Evolutionary conservation across 2,797 vertebrate genomes (phyloP), one percentile per base, ranked within the genome.

Genomic region (Bovichtus variegatus): DNA sequence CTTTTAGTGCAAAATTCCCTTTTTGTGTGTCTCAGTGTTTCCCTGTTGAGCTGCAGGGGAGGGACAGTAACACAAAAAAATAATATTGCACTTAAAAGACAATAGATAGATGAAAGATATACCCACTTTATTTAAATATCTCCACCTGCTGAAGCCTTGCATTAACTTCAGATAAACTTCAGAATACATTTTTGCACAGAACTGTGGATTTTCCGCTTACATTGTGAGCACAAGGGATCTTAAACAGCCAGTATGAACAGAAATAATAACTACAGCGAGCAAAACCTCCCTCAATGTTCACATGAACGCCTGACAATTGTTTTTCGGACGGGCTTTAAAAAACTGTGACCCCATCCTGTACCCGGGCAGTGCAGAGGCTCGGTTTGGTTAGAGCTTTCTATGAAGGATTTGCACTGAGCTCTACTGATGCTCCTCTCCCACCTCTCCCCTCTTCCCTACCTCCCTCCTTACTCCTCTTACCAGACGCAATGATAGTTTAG

Each of bases 401-500:
- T 85, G 54, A 86, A 81, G 80, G 63, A 50, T 83, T 89, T 89
- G 71, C 84, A 89, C 82, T 89, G 87, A 89, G 91, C 87, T 88
- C 89, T 89, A 95, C 94, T 96, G 93, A 96, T 86, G 91, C 93
- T 95, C 94, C 93, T 95, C 88, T 96, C 92, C 94, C 81, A 91
- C 93, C 89, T 94, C 93, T 95, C 75, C 93, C 93, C 93, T 94
- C 93, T 93, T 78, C 88, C 91, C 89, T 67, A 80, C 92, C 88
- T 87, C 61, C 87, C 78, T 82, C 77, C 92, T 83, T 77, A 80
- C 91, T 91, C 93, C 92, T 93, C 92, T 86, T 78, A 94, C 96
- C 97, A 98, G 97, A 97, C 96, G 93, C 96, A 96, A 96, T 94
- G 96, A 96, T 98, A 98, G 97, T 83, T 94, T 98, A 96, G 97